Conservation (phyloP, 2,888 invertebrate genomes). For the Volucella inanis region DNA sequence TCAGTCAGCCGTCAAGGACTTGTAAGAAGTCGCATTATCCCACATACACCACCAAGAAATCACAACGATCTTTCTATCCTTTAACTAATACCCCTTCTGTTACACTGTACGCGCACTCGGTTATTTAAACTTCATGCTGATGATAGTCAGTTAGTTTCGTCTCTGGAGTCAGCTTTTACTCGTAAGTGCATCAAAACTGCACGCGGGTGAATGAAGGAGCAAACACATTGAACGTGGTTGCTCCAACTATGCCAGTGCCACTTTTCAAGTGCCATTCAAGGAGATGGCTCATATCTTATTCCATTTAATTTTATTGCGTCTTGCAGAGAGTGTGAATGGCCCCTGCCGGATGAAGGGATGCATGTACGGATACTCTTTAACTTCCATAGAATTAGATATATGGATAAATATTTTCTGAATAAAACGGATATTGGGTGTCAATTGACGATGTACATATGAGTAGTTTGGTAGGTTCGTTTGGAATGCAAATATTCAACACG, state of each 20-base stretch:
- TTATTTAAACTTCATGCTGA: conserved; percentile 16
- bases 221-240: conserved; percentile 57
- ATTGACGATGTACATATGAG: background rate
- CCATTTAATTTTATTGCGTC: conserved; percentile 65
- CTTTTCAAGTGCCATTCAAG: conserved; percentile 49
- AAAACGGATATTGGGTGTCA: conserved; percentile 21
- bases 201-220: background rate
- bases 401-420: conserved; percentile 41
- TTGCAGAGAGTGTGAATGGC: background rate
- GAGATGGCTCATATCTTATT: conserved; percentile 63
- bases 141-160: background rate
- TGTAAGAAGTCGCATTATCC: conserved; percentile 18
- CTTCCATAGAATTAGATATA: conserved; percentile 29
- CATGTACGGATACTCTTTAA: conserved; percentile 21
- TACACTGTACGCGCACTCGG: background rate
- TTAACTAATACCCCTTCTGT: background rate
- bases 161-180: conserved; percentile 4
- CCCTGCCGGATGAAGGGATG: conserved; percentile 14
- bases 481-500: conserved; percentile 52
- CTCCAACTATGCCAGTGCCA: conserved; percentile 4
- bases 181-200: conserved; percentile 10
- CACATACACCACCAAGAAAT: background rate
- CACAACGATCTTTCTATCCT: background rate
- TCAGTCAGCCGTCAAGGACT: conserved; percentile 43
- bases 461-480: conserved; percentile 21